A percentile compares a stretch with the other conserved stretches of the same genome.
These are phyloP conservation scores for Dendrocincla tyrannina DNA, from an alignment of 2,797 vertebrate species.

Conservation along the genomic window DNA sequence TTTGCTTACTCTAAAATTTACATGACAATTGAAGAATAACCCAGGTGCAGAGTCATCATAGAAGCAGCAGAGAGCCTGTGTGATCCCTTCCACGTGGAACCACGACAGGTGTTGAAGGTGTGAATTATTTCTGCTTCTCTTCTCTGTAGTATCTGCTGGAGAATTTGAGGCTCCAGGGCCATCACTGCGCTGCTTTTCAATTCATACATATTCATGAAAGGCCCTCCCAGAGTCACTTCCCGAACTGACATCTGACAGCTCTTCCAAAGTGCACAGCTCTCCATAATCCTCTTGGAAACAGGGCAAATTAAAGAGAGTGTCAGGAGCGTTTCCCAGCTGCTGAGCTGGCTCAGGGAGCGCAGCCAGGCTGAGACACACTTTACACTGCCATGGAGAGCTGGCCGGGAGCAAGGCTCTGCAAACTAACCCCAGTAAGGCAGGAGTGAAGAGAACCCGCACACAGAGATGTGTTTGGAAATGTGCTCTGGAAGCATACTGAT, in stretches of 20 bases:
- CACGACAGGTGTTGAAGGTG: not conserved
- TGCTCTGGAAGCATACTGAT: not conserved
- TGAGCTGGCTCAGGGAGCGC: not conserved
- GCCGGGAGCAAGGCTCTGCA: not conserved
- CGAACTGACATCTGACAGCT: not conserved
- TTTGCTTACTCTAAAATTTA: constrained; percentile 16
- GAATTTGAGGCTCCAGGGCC: not conserved
- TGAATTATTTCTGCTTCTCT: not conserved
- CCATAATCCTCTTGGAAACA: not conserved
- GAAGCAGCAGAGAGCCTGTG: not conserved
- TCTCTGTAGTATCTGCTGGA: not conserved
- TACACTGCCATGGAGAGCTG: not conserved
- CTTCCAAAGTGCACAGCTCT: not conserved
- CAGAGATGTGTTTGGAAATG: not conserved
- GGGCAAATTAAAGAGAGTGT: not conserved
- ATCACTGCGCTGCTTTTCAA: not conserved
- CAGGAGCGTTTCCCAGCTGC: fast-evolving
- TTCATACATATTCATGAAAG: not conserved
- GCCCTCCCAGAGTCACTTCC: not conserved
- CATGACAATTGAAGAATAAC: not conserved
- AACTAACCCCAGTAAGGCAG: not conserved
- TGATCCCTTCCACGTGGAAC: not conserved
- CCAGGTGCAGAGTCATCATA: not conserved
- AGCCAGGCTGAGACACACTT: not conserved
- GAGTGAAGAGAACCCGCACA: not conserved